A percentile compares a stretch with the other conserved stretches of the same genome.
These are phyloP conservation scores for Aphaenogaster floridana DNA, from an alignment of 1,140 invertebrate species.

Conservation along the genomic window DNA sequence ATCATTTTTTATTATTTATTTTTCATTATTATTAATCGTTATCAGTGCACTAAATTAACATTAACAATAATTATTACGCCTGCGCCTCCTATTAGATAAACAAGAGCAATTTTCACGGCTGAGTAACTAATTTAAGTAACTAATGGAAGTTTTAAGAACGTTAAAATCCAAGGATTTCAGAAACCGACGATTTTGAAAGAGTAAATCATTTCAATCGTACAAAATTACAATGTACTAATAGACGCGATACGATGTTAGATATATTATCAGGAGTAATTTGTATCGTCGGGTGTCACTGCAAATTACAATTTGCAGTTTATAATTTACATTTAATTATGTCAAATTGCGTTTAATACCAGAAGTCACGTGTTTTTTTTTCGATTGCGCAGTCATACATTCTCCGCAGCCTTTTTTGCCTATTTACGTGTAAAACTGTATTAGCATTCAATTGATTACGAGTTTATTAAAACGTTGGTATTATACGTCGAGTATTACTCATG, in stretches of 20 bases:
- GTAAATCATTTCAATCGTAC: background rate
- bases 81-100: background rate
- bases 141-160: too few species aligned
- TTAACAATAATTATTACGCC: slow-evolving; percentile 31
- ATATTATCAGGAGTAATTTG: background rate
- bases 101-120: background rate
- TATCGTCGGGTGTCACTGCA: background rate
- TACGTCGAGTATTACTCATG: background rate
- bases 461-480: background rate
- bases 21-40: background rate
- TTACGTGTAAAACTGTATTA: slow-evolving; percentile 6
- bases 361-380: background rate
- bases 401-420: background rate
- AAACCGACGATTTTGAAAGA: background rate
- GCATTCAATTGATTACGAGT: slow-evolving; percentile 5
- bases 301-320: background rate
- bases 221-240: background rate
- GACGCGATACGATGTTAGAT: background rate
- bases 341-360: slow-evolving; percentile 20
- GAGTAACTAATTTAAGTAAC: background rate
- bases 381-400: background rate
- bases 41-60: slow-evolving; percentile 2
- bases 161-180: background rate
- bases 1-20: background rate
- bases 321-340: slow-evolving; percentile 11